A percentile compares a stretch with the other conserved stretches of the same genome.
phyloP scores from a whole-genome alignment of 2,797 vertebrate species.

The Falco biarmicus region DNA sequence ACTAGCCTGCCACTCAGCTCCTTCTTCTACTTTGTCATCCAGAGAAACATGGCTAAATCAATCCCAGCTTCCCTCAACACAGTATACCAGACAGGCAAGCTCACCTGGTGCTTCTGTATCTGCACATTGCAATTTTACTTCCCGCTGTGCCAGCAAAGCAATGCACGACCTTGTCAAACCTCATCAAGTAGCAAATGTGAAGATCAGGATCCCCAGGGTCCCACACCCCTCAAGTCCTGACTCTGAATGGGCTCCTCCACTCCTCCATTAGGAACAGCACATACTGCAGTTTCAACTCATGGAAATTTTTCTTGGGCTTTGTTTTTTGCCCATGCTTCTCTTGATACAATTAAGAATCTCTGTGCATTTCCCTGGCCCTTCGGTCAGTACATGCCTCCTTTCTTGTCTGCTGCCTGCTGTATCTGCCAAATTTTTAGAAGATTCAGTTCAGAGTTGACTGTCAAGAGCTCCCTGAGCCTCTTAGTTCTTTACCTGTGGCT shows the following conservation, averaged over 20 bases:
- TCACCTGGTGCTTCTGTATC: background rate
- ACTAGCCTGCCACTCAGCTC: constrained; percentile 2
- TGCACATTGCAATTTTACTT: background rate
- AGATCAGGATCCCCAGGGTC: background rate
- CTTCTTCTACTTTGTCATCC: background rate
- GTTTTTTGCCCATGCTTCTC: background rate
- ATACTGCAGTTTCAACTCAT: background rate
- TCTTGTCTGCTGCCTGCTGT: background rate
- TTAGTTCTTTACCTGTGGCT: background rate
- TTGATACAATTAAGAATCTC: background rate
- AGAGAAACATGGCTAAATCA: constrained; percentile 14
- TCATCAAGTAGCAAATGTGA: background rate
- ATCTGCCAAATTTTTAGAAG: background rate
- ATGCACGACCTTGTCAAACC: constrained; percentile 19
- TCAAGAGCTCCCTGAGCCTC: background rate
- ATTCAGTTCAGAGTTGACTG: background rate
- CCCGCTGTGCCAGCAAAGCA: background rate
- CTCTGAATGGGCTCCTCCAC: background rate
- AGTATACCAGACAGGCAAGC: background rate
- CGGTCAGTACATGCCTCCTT: background rate
- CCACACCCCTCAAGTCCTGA: background rate
- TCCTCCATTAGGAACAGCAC: background rate
- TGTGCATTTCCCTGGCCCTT: background rate
- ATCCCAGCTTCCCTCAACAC: background rate
- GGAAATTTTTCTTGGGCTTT: background rate